Conservation (phyloP, 2,888 invertebrate genomes). For the Venustoraphidia nigricollis region DNA sequence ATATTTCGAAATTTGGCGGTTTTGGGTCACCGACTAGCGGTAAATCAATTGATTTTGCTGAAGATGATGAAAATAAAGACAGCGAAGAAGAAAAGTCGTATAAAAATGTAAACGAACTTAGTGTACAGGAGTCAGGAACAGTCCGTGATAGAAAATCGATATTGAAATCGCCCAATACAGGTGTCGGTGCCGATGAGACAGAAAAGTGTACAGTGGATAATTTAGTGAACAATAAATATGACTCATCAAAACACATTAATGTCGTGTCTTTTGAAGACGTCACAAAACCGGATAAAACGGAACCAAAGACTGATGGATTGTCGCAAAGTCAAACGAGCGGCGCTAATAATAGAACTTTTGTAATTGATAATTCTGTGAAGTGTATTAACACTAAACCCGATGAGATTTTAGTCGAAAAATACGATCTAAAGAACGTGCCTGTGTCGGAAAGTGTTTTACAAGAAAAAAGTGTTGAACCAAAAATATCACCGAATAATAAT, state of each 20-base stretch:
- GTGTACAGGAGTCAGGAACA: constrained; percentile 6
- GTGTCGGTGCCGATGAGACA: neutral
- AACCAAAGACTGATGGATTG: constrained; percentile 8
- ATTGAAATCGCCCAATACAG: neutral
- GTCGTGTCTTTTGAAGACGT: neutral
- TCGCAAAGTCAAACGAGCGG: constrained; percentile 1
- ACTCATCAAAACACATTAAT: neutral
- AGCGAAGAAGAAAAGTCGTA: constrained; percentile 2
- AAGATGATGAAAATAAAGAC: constrained; percentile 9
- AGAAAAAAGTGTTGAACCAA: constrained; percentile 1
- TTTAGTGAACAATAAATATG: neutral
- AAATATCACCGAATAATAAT: constrained; percentile 21
- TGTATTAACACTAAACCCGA: neutral
- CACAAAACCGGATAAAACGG: constrained; percentile 7
- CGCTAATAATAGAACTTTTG: too few species aligned
- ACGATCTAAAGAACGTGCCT: constrained; percentile 12
- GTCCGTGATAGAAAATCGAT: neutral
- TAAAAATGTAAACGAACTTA: constrained; percentile 7
- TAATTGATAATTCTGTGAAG: neutral
- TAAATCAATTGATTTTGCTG: constrained; percentile 7
- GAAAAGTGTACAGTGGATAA: neutral
- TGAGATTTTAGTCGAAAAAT: constrained; percentile 15
- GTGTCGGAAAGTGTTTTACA: constrained; percentile 4
- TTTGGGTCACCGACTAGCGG: constrained; percentile 7
- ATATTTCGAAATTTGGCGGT: constrained; percentile 10